Base-by-base conservation (phyloP, 1,140 invertebrate genomes). In the Spodoptera litura region DNA sequence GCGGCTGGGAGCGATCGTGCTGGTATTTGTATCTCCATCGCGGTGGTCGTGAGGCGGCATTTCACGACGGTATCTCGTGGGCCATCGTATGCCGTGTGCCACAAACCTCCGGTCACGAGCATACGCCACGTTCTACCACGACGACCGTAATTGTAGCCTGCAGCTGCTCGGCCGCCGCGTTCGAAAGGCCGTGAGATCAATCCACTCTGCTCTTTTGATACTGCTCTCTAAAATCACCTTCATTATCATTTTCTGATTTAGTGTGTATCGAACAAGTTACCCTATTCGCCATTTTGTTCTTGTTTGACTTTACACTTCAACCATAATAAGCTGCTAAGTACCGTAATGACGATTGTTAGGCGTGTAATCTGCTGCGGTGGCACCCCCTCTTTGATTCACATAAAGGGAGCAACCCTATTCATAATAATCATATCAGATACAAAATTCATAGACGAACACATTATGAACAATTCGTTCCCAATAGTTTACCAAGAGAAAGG, bases 31-130 rank as follows among this genome's bases (percentile, higher is more conserved):
- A 76, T 83, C 70, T 78, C 68, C 85, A 83, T 82, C 87, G 85
- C 88, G 85, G 79, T 81, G 81, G 84, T 93, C 93, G 93, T 94
- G 93, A 93, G 89, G 88, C 88, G 89, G 91, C 91, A 93, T 94
- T 93, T 91, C 89, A 92, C 90, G 90, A 88, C 85, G 83, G 79
- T 93, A 93, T 93, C 92, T 88, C 75, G 74, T 80, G 83, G 88
- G 88, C 82, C 91, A 93, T 92, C 89, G 85, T 27, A 61, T 83
- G 82, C 82, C 78, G 83, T 82, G 88, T 88, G 86, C 91, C 85
- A 89, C 87, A 89, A 89, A 88, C 85, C 87, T 81, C 74, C 91
- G 88, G 89, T 94, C 91, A 93, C 93, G 92, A 93, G 86, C 91
- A 91, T 91, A 91, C 90, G 82, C 88, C 91, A 91, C 89, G 81